Base-by-base conservation (phyloP, 2,888 invertebrate species). In the Zygothrica quintamaculata region DNA sequence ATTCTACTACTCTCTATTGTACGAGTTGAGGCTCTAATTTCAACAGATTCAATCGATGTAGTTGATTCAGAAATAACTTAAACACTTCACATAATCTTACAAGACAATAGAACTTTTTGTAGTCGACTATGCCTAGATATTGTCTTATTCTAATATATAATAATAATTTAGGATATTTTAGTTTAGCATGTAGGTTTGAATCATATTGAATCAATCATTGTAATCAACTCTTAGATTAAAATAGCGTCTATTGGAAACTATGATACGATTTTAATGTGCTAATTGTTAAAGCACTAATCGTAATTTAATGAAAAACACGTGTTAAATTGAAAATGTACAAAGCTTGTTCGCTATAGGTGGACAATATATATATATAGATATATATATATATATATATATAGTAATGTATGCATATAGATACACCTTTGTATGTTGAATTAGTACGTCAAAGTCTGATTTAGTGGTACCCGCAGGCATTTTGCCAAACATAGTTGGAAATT, bases 281-380 rank as follows among this genome's bases (percentile, higher is more conserved):
- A 70, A 77, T 72, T 79, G 62, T 39, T 66, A 64, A 64, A 50
- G 11, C 50, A 71, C 65, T 71, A 69, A 77, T 40, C 65, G 53
- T 34, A 46, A 53, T 60, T 52, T 65, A 78, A 74, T 75, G 65
- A 66, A 55, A 50, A 50, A 73, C 78, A 69, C 74, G 71, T 65
- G 71, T 59, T 70, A 73, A 66, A 71, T 64, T 61, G 59, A 61
- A 60, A 56, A 55, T 55, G 48, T 52, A 48, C 39, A 67, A 47
- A 61, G 50, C 46, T 47, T 33, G 65, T 31, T 62, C 51, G 56
- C 39, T 59, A 64, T 72, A 72, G 43, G 56, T 58, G 48, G 58
- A 74, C 73, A 65, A 61, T 42, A 72, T 12, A 29, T 29, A 29
- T 40, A 40, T 18, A 7, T 11, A 7, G 1, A 29, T 5, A 29